A percentile compares a stretch with the other conserved stretches of the same genome.
These are phyloP conservation scores for Hartigia nigra DNA, from an alignment of 2,888 invertebrate species.

Conservation along the genomic window DNA sequence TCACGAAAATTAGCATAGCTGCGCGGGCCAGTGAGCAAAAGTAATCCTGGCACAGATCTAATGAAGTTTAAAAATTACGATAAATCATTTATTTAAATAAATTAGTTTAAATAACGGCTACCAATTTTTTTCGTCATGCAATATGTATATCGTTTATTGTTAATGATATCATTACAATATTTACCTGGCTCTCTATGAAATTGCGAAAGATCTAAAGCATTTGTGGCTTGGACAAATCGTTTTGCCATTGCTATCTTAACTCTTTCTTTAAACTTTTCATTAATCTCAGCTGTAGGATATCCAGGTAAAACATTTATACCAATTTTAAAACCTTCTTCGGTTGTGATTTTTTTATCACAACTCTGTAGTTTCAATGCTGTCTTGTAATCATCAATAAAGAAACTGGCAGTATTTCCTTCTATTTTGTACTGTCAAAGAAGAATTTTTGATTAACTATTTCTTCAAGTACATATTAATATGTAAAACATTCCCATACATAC, in stretches of 20 bases:
- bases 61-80: neutral
- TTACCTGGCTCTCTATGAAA: slow-evolving; percentile 79
- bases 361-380: slow-evolving; percentile 75
- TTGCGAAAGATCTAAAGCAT: slow-evolving; percentile 79
- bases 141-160: slow-evolving; percentile 6
- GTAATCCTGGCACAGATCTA: slow-evolving; percentile 62
- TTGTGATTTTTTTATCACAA: slow-evolving; percentile 75
- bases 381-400: slow-evolving; percentile 80
- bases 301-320: slow-evolving; percentile 74
- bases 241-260: slow-evolving; percentile 83
- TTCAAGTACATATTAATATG: neutral
- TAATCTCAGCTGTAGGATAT: slow-evolving; percentile 74
- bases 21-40: slow-evolving; percentile 80
- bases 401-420: slow-evolving; percentile 74
- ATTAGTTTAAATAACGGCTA: no score
- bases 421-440: slow-evolving; percentile 61
- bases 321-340: slow-evolving; percentile 77
- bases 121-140: neutral
- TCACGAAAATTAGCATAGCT: slow-evolving; percentile 75
- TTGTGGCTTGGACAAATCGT: slow-evolving; percentile 77
- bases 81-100: no score
- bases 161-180: slow-evolving; percentile 1
- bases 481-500: slow-evolving; percentile 54
- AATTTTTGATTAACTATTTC: neutral
- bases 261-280: slow-evolving; percentile 74